Conservation (phyloP, 1,140 invertebrate genomes). For the Zaprionus tsacasi region DNA sequence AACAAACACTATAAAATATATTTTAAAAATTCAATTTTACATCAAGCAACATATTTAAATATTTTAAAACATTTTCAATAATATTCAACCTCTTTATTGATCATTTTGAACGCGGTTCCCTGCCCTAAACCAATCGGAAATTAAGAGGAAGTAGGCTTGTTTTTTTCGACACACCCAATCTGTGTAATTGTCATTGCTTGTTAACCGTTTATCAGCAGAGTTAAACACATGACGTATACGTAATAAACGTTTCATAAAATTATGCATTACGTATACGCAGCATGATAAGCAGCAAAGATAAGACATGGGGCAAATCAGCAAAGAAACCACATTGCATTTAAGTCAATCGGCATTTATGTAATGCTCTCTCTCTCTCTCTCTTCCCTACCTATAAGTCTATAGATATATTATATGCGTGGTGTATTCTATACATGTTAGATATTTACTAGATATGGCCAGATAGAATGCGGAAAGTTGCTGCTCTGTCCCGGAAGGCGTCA, state of each 20-base stretch:
- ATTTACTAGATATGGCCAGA: background rate
- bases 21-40: too few relatives aligned
- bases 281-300: conserved; percentile 50
- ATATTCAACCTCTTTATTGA: too few relatives aligned
- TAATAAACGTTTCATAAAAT: conserved; percentile 44
- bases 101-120: too few relatives aligned
- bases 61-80: too few relatives aligned
- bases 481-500: conserved; percentile 24
- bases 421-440: background rate
- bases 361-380: background rate
- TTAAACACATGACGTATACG: conserved; percentile 61
- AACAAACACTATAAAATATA: too few relatives aligned
- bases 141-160: background rate
- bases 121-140: too few relatives aligned
- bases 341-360: conserved; percentile 4
- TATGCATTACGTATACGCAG: conserved; percentile 68
- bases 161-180: background rate
- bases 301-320: conserved; percentile 6
- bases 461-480: conserved; percentile 26
- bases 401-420: background rate
- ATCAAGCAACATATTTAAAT: too few relatives aligned
- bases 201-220: conserved; percentile 25
- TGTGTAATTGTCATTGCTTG: conserved; percentile 9
- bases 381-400: background rate
- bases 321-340: conserved; percentile 37